Base-by-base conservation (phyloP, 1,140 invertebrate species). In the Orussus abietinus region DNA sequence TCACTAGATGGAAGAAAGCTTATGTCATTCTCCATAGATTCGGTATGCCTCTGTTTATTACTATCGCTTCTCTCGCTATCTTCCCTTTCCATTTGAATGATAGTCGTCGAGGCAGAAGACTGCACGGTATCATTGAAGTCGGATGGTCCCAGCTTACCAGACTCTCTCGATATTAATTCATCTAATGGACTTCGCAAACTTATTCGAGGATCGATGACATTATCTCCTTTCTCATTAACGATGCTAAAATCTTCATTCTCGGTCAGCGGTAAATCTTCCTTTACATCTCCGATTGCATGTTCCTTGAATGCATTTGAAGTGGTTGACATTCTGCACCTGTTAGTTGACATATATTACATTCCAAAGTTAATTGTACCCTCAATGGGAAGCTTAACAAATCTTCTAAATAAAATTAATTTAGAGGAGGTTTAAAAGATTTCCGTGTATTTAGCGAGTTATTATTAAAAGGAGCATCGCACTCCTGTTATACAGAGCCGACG, bases 81-180 rank as follows among this genome's bases (percentile, higher is more conserved):
- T 9, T 35, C 9, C 15, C 4, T 10, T 9, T 36, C 15, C 17
- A 13, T 17, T 9, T 6, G 6, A 38, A 9, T 18, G 3, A 6
- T 15, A 4, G 18, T 14, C 25, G 7, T 9, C 25, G 17, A 42
- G 21, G 34, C 22, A 14, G 13, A 34, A 22, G 31, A 34, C 5
- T 38, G 5, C 30, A 28, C 45, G 22, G 35, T 30, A 25, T 47
- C 38, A 18, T 44, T 41, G 20, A 44, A 38, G 25, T 34, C 29
- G 26, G 14, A 7, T 15, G 20, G 13, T 17, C 9, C 15, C 33
- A 20, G 9, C 19, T 22, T 15, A 15, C 25, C 34, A 2, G 45
- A 37, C 14, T 59, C 52, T 20, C 7, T 43, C 10, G 29, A 22
- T 33, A 57, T 33, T 21, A 57, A 38, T 21, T 52, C 36, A 14